Percentiles rank a stretch among this genome's conserved stretches.
phyloP scores from a whole-genome alignment of 1,140 invertebrate genomes.

The Pollicipes pollicipes region DNA sequence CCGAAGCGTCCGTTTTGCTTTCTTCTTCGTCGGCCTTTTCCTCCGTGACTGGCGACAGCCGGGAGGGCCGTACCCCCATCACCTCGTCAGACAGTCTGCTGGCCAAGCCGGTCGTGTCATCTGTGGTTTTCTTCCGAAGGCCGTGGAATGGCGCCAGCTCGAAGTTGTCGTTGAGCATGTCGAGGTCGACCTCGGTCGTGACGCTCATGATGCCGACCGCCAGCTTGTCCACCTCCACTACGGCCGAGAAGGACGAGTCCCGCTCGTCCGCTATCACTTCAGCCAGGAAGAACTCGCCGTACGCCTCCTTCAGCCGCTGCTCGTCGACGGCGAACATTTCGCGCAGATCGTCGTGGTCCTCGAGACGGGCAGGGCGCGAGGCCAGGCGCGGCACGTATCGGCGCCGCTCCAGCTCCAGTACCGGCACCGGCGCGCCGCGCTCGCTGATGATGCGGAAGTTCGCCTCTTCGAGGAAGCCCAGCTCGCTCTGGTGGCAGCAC shows the following conservation, averaged over 20 bases:
- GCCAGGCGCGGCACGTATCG: background rate
- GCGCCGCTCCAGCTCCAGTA: background rate
- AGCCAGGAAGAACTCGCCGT: background rate
- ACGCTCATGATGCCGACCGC: background rate
- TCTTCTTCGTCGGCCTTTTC: too few species aligned
- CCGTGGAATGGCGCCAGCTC: background rate
- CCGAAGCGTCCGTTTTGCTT: too few species aligned
- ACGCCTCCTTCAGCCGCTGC: background rate
- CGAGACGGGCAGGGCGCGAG: background rate
- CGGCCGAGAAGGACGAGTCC: background rate
- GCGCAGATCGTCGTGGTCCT: background rate
- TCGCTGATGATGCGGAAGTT: background rate
- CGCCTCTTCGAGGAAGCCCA: background rate
- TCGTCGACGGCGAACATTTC: background rate
- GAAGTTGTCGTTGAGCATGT: background rate
- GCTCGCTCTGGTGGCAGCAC: background rate
- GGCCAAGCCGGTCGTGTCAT: background rate
- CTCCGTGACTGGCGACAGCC: too few species aligned
- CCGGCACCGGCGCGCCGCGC: too few species aligned
- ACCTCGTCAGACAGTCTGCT: background rate
- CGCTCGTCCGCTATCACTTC: constrained; percentile 1
- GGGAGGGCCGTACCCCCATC: background rate
- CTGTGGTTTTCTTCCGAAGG: background rate
- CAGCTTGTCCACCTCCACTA: background rate
- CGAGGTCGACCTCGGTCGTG: background rate